Conservation (phyloP, 2,888 invertebrate species). For the Oeneis ivallda region DNA sequence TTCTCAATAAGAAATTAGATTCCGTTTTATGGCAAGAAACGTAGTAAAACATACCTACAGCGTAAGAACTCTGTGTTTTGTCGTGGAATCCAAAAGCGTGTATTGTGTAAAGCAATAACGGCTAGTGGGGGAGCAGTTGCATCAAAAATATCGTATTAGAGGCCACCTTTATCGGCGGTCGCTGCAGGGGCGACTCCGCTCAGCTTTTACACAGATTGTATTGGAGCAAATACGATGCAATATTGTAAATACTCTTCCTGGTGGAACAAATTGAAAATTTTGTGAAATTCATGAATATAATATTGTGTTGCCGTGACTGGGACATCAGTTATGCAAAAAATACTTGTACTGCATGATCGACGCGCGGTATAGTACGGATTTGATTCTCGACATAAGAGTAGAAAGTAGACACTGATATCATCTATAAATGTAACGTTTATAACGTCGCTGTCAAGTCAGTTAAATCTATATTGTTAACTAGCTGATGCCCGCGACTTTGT, state of each 20-base stretch:
- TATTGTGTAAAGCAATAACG: slow-evolving; percentile 46
- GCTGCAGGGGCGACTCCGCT: slow-evolving; percentile 52
- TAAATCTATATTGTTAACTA: too few relatives aligned
- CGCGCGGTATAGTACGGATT: slow-evolving; percentile 44
- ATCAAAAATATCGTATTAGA: slow-evolving; percentile 68
- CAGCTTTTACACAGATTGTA: slow-evolving; percentile 73
- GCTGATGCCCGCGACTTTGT: too few relatives aligned
- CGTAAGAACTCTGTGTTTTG: slow-evolving; percentile 25
- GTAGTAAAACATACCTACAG: slow-evolving; percentile 12
- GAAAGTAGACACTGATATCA: too few relatives aligned
- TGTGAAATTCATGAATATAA: slow-evolving; percentile 79
- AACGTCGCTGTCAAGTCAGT: too few relatives aligned
- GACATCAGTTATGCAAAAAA: slow-evolving; percentile 79
- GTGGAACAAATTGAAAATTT: slow-evolving; percentile 75
- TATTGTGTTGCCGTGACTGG: slow-evolving; percentile 72
- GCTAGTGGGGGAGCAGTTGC: slow-evolving; percentile 52
- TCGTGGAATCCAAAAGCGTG: slow-evolving; percentile 39
- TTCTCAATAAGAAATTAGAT: slow-evolving; percentile 38
- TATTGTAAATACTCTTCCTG: slow-evolving; percentile 72
- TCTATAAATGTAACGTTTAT: too few relatives aligned
- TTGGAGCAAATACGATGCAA: slow-evolving; percentile 68
- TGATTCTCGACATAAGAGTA: slow-evolving; percentile 49
- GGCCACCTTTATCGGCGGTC: slow-evolving; percentile 56
- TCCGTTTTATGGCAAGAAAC: slow-evolving; percentile 25
- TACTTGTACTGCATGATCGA: slow-evolving; percentile 69